A percentile compares a stretch with the other conserved stretches of the same genome.
Conservation (phyloP, 2,113 vertebrate species). For the Anhinga rufa region DNA sequence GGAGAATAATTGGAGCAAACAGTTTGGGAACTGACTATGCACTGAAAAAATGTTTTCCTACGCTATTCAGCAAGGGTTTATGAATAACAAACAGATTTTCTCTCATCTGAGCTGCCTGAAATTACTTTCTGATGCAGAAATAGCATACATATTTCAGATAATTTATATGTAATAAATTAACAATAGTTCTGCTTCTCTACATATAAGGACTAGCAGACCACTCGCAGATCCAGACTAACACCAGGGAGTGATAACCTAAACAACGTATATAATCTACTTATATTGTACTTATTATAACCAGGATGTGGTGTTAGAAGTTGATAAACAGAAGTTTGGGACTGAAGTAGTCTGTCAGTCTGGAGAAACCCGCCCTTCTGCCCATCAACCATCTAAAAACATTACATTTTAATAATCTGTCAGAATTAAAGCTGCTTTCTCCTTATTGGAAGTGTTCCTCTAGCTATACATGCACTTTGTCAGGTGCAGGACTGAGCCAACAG, state of each 20-base stretch:
- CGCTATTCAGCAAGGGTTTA: not conserved
- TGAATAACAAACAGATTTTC: slow-evolving; percentile 28
- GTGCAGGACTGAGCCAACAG: not conserved
- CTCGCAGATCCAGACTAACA: not conserved
- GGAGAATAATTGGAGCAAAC: slow-evolving; percentile 5
- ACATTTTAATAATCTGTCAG: not conserved
- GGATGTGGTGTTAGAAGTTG: not conserved
- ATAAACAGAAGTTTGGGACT: not conserved
- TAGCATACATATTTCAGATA: not conserved
- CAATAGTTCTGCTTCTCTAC: not conserved
- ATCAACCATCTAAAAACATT: not conserved
- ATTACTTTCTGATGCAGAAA: not conserved
- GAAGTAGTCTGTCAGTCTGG: not conserved
- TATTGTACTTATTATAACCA: not conserved
- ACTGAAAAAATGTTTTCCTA: slow-evolving; percentile 5
- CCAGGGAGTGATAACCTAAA: not conserved
- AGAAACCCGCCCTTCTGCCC: not conserved
- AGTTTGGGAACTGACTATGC: not conserved
- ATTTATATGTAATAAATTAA: not conserved
- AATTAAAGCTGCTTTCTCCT: not conserved
- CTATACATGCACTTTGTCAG: not conserved
- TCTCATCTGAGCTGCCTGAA: not conserved
- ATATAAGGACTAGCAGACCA: not conserved
- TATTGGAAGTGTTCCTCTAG: not conserved
- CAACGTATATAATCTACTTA: not conserved